Evolutionary conservation across 2,113 vertebrate species (phyloP), one percentile per base, ranked within the genome.

Genomic region (Cavia aperea): DNA sequence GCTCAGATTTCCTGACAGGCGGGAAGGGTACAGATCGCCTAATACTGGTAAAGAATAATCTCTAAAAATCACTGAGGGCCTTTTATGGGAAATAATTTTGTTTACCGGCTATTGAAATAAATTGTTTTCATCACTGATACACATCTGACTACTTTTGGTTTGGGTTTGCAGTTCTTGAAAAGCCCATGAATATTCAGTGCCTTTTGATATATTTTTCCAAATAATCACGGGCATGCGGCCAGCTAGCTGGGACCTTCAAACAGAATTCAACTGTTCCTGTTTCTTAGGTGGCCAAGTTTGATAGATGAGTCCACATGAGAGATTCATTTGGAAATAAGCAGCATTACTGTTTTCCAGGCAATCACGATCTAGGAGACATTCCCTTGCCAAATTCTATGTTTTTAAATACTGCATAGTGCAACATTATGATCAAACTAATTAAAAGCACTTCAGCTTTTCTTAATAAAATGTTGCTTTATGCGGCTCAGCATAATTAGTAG

Each of bases 391-490:
- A 78, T 36, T 92, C 18, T 49, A 93, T 94, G 66, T 77, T 95
- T 96, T 78, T 94, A 86, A 94, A 92, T 70, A 54, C 54, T 73
- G 16, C 0, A 75, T 84, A 95, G 88, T 84, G 54, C 31, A 94
- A 95, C 94, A 60, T 95, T 91, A 89, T 95, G 96, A 97, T 81
- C 36, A 94, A 36, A 89, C 43, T 75, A 75, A 97, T 96, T 97
- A 95, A 73, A 97, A 16, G 81, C 62, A 95, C 81, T 70, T 90
- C 91, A 36, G 89, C n/a, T 94, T 65, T 31, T 92, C 95, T 95
- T 95, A 88, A 92, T 75, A 88, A 94, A 95, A 93, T 92, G 75
- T 75, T 84, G 90, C 39, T 19, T 87, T 89, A 82, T 23, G 43
- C 65, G 56, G 88, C 29, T 94, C 66, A 94, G 72, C n/a, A 82